Conservation (phyloP, 2,113 vertebrate genomes). For the Marmota flaviventris region DNA sequence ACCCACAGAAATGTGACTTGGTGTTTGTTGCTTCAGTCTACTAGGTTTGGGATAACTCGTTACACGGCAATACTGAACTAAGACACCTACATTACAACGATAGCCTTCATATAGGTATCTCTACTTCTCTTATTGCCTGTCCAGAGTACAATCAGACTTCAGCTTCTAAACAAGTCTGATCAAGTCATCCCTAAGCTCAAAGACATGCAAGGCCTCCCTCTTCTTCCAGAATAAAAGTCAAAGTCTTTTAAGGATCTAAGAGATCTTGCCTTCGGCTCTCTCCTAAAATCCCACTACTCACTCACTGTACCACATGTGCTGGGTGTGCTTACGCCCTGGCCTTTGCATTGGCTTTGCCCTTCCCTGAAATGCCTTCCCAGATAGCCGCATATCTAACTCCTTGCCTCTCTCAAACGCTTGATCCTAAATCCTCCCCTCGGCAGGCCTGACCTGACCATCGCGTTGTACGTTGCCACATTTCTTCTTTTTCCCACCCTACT, state of each 20-base stretch:
- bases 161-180: neutral
- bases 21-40: neutral
- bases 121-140: neutral
- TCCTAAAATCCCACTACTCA: neutral
- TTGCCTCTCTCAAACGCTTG: neutral
- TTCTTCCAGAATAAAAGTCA: neutral
- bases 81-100: neutral
- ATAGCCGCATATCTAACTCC: neutral
- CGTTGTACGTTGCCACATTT: neutral
- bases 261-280: neutral
- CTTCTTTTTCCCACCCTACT: neutral
- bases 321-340: neutral
- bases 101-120: neutral
- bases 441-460: neutral
- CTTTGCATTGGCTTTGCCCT: neutral
- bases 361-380: neutral
- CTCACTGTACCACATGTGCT: neutral
- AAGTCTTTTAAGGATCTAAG: neutral
- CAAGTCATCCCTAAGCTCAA: neutral
- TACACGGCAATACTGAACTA: neutral
- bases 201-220: neutral
- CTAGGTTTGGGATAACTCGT: neutral
- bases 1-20: neutral
- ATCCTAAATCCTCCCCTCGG: neutral
- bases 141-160: neutral